Evolutionary conservation across 2,113 vertebrate genomes (phyloP).

Genomic region (Cricetomys ansorgei): DNA sequence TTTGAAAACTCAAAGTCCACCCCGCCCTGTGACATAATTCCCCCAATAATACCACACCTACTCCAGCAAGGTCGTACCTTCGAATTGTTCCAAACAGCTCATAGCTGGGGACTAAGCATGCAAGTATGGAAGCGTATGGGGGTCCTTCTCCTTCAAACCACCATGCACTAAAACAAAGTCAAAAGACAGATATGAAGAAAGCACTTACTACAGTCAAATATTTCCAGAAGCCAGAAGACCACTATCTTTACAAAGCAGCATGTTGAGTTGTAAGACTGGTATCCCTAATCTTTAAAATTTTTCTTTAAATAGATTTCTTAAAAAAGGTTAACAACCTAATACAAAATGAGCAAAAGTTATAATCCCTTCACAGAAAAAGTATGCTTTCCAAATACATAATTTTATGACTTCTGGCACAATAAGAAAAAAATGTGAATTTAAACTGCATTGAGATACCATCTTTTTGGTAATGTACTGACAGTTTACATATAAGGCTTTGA

Average conservation of each 20-base stretch:
- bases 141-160: not conserved
- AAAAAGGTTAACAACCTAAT: not conserved
- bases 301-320: not conserved
- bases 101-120: not conserved
- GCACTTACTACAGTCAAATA: not conserved
- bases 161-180: not conserved
- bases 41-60: too few relatives aligned
- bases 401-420: not conserved
- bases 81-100: not conserved
- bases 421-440: slow-evolving; percentile 1
- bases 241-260: not conserved
- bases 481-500: not conserved
- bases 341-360: not conserved
- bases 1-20: not conserved
- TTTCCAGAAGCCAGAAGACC: not conserved
- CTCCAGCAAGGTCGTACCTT: not conserved
- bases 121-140: not conserved
- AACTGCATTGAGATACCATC: not conserved
- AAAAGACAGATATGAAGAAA: not conserved
- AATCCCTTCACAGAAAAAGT: not conserved
- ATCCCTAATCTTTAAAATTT: not conserved
- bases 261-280: not conserved
- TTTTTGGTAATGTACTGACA: not conserved
- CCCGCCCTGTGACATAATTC: not conserved
- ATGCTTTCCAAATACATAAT: not conserved